Conservation (phyloP, 2,888 invertebrate species). For the Chironomus riparius region DNA sequence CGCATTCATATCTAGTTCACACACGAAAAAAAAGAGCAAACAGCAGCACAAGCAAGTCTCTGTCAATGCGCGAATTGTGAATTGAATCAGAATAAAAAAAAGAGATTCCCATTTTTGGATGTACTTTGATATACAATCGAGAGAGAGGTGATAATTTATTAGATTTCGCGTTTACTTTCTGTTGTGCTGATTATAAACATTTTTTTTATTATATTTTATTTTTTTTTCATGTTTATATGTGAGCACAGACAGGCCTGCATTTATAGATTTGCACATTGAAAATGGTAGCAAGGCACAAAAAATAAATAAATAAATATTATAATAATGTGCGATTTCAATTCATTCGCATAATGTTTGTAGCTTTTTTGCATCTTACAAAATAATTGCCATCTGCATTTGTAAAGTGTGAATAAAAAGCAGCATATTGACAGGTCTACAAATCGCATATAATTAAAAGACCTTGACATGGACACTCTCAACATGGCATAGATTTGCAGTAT, state of each 20-base stretch:
- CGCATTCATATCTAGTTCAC: not conserved
- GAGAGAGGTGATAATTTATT: constrained; percentile 27
- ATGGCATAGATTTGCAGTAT: constrained; percentile 3
- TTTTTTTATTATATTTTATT: too few relatives aligned
- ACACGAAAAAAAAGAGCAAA: not conserved
- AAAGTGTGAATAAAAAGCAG: not conserved
- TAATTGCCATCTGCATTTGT: not conserved
- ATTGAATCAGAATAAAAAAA: not conserved
- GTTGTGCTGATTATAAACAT: constrained; percentile 6
- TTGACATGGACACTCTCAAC: constrained; percentile 2
- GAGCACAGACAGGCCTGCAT: not conserved
- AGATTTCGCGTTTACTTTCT: constrained; percentile 13
- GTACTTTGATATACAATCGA: constrained; percentile 23
- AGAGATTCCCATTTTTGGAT: constrained; percentile 24
- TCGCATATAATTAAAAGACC: constrained; percentile 6
- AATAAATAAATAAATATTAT: not conserved
- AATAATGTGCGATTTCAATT: not conserved
- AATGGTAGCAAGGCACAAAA: not conserved
- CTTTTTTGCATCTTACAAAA: not conserved
- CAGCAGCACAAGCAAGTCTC: not conserved
- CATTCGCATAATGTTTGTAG: not conserved
- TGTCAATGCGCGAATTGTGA: constrained; percentile 4
- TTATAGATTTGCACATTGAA: too few relatives aligned
- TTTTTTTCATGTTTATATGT: not conserved
- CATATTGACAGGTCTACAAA: not conserved